Evolutionary conservation across 2,797 vertebrate genomes (phyloP).

Genomic region (Coregonus sp.): DNA sequence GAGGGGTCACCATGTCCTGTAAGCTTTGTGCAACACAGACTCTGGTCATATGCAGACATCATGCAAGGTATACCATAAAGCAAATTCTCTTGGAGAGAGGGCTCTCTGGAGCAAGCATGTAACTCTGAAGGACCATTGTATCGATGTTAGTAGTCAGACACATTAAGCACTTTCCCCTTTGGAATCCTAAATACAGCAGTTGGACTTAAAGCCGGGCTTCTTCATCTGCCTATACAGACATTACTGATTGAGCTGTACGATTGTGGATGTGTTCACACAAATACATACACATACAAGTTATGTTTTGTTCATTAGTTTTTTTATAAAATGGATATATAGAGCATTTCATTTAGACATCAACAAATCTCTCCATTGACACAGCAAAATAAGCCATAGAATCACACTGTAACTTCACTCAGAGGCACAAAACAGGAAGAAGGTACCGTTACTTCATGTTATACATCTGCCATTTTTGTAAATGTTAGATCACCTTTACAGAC

Average conservation of each 20-base stretch:
- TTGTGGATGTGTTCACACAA: not conserved
- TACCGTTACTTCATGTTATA: constrained; percentile 72
- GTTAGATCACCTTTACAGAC: constrained; percentile 64
- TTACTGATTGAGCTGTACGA: not conserved
- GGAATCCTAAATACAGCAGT: too few species aligned
- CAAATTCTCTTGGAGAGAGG: not conserved
- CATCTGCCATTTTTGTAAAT: constrained; percentile 65
- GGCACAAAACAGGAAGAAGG: constrained; percentile 86
- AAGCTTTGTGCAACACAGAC: not conserved
- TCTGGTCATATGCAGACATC: not conserved
- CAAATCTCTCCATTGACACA: constrained; percentile 91
- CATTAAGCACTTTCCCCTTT: too few species aligned
- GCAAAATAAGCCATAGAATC: constrained; percentile 87
- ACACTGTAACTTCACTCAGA: constrained; percentile 88
- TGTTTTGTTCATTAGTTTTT: constrained; percentile 50
- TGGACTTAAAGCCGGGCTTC: not conserved
- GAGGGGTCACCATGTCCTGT: not conserved
- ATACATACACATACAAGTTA: constrained; percentile 48
- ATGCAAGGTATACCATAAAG: not conserved
- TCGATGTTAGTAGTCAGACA: too few species aligned
- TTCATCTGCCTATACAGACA: not conserved
- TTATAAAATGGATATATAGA: constrained; percentile 91
- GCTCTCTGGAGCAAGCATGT: not conserved
- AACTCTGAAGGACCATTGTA: not conserved
- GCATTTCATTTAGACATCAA: constrained; percentile 93